Base-by-base conservation (phyloP, 2,888 invertebrate species). In the Chymomyza caudatula region DNA sequence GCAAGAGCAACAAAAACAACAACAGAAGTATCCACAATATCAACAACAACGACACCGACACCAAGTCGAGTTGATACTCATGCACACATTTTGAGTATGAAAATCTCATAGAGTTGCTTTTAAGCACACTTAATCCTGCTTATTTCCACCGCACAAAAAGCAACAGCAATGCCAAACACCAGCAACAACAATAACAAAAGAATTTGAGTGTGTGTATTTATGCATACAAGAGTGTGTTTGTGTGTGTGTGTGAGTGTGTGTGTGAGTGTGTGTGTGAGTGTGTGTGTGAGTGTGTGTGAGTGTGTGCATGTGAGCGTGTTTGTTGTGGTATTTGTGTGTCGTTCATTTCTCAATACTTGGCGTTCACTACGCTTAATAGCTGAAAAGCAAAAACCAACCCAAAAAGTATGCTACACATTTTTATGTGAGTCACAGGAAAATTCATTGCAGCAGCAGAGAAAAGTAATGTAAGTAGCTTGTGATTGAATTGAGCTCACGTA, bases 61-160 rank as follows among this genome's bases (percentile, higher is more conserved):
- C 29, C 29, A 37, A 37, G 29, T 37, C 29, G 29, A 37, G 43
- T 56, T 29, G 56, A 44, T 47, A 47, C 51, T 59, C 51, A 19
- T 51, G 59, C 59, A 53, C 42, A 47, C 53, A 53, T 53, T 55
- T 19, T 37, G 60, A 57, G 60, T 64, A 76, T 73, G 74, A 71
- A 68, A 75, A 65, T 76, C 72, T 72, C 76, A 75, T 67, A 65
- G 82, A 77, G 74, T 74, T 75, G 70, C 64, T 69, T 69, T 85
- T 76, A 81, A 83, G 81, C 75, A 62, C 66, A 70, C 68, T 78
- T 78, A 83, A 86, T 83, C 83, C 84, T 65, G 78, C 81, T 84
- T 83, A 84, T 84, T 81, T 85, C 68, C 60, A 80, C 74, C 69
- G 60, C 73, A 67, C 67, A 22, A 20, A 63, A 44, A 13, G 43